A percentile compares a stretch with the other conserved stretches of the same genome.
Conservation (phyloP, 2,888 invertebrate species). For the Andrena dorsata region DNA sequence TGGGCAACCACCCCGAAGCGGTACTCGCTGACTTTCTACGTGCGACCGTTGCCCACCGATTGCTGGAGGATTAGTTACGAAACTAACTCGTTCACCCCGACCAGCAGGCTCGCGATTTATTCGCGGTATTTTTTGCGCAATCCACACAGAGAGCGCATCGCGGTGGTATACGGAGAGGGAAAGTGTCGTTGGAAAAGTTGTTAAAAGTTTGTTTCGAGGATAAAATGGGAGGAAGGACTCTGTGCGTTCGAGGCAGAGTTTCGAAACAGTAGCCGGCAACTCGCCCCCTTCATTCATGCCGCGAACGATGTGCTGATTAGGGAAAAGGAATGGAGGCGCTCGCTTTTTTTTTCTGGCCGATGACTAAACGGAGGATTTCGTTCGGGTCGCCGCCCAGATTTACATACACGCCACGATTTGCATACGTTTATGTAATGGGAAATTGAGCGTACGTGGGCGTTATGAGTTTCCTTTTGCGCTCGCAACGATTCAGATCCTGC, state of each 20-base stretch:
- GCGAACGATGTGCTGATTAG: slow-evolving; percentile 55
- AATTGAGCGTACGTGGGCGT: slow-evolving; percentile 55
- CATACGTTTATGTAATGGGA: slow-evolving; percentile 57
- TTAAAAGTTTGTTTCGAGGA: not conserved
- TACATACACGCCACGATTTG: slow-evolving; percentile 46
- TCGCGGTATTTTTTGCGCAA: slow-evolving; percentile 33
- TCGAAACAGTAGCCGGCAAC: not conserved
- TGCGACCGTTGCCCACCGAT: slow-evolving; percentile 50
- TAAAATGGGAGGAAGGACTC: not conserved
- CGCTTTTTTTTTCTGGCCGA: slow-evolving; percentile 25
- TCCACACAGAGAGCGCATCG: slow-evolving; percentile 26
- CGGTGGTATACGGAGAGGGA: not conserved
- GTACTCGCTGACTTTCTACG: slow-evolving; percentile 74
- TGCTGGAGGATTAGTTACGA: slow-evolving; percentile 64
- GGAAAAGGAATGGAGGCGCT: slow-evolving; percentile 46
- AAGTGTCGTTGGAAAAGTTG: slow-evolving; percentile 4
- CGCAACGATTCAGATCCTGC: slow-evolving; percentile 3
- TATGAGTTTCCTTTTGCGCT: slow-evolving; percentile 50
- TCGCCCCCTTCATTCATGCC: slow-evolving; percentile 42
- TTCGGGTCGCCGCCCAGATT: slow-evolving; percentile 51
- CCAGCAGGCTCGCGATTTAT: slow-evolving; percentile 41
- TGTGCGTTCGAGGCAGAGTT: not conserved
- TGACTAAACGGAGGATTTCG: slow-evolving; percentile 43
- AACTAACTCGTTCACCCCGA: slow-evolving; percentile 53
- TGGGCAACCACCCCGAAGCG: slow-evolving; percentile 66